A percentile compares a stretch with the other conserved stretches of the same genome.
These are phyloP conservation scores for Rhinoderma darwinii DNA, from an alignment of 2,113 vertebrate species.

Conservation along the genomic window DNA sequence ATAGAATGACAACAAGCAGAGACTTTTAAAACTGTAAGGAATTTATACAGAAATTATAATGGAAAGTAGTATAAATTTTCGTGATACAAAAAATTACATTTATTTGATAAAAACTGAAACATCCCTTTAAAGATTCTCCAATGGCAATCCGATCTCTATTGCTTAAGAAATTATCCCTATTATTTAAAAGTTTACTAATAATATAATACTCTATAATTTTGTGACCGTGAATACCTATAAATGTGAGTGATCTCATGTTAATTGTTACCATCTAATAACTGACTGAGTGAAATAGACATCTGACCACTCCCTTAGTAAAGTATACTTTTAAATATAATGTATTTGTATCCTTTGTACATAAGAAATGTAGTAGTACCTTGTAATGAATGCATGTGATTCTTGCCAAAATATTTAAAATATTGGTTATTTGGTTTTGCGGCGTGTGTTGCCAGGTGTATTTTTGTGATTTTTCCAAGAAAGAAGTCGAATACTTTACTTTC, in stretches of 20 bases:
- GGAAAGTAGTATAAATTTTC: too few species aligned
- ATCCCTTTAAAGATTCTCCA: too few species aligned
- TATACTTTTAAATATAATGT: slow-evolving; percentile 5
- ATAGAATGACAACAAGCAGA: too few species aligned
- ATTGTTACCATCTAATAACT: background rate
- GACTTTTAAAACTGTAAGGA: too few species aligned
- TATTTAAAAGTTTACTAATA: background rate
- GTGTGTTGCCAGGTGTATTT: slow-evolving; percentile 9
- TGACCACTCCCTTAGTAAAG: background rate
- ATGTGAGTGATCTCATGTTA: background rate
- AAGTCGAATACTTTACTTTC: slow-evolving; percentile 19
- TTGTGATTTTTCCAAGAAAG: slow-evolving; percentile 22
- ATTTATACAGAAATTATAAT: too few species aligned
- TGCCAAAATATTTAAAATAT: background rate
- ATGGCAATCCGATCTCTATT: too few species aligned
- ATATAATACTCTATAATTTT: background rate
- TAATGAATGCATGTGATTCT: background rate
- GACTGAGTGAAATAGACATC: background rate
- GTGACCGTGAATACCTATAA: background rate
- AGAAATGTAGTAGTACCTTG: background rate
- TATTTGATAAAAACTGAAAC: too few species aligned
- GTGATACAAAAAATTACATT: too few species aligned
- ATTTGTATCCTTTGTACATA: background rate
- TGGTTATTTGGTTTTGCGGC: slow-evolving; percentile 10
- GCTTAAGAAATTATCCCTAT: background rate